These are phyloP conservation scores for Pseudochirops corinnae DNA, from an alignment of 2,797 vertebrate genomes.

Conservation along the genomic window DNA sequence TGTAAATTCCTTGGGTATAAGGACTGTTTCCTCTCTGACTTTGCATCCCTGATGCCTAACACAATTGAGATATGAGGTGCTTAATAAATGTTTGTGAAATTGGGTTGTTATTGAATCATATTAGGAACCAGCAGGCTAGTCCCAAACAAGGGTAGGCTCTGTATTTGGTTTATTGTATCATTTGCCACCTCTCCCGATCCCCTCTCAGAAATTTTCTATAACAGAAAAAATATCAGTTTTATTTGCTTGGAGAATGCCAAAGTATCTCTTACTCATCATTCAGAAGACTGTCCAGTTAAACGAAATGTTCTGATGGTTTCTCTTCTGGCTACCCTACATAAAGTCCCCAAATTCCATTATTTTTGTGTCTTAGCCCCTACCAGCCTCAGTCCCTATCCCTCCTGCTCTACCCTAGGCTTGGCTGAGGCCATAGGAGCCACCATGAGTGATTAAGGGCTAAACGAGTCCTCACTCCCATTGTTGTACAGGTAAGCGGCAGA, in stretches of 20 bases:
- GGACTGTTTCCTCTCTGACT: neutral
- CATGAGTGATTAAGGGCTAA: neutral
- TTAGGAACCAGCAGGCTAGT: neutral
- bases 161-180: neutral
- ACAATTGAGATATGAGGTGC: neutral
- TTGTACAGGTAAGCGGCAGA: neutral
- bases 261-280: neutral
- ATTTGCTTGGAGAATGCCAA: neutral
- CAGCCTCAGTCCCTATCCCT: neutral
- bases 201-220: neutral
- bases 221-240: conserved; percentile 11
- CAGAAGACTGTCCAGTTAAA: neutral
- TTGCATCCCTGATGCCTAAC: neutral
- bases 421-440: neutral
- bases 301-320: neutral
- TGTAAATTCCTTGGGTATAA: neutral
- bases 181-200: neutral
- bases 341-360: neutral
- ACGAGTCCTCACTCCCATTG: neutral
- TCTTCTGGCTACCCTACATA: neutral
- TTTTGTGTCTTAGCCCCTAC: neutral
- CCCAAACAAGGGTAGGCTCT: neutral
- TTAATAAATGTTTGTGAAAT: neutral
- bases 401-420: neutral
- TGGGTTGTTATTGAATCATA: neutral